Conservation (phyloP, 2,888 invertebrate genomes). For the Coleophora deauratella region DNA sequence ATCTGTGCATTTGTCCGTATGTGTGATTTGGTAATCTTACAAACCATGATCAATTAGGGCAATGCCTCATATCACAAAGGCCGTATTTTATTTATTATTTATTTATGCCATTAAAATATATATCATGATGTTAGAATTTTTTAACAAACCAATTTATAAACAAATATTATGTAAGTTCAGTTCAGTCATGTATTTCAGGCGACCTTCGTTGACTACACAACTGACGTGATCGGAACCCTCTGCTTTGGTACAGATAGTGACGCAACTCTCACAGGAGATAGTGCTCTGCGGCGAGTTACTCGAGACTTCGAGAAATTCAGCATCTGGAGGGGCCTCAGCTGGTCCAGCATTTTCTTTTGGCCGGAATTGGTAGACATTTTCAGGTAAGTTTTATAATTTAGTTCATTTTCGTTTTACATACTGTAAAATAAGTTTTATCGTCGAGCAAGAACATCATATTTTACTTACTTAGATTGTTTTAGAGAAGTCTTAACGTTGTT, state of each 20-base stretch:
- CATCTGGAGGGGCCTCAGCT: conserved; percentile 18
- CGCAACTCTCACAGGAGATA: conserved; percentile 24
- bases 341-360: conserved; percentile 27
- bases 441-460: background rate
- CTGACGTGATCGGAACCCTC: conserved; percentile 27
- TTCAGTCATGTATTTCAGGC: conserved; percentile 15
- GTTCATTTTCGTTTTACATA: too few relatives aligned
- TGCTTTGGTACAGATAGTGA: conserved; percentile 26
- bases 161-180: too few relatives aligned
- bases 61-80: too few relatives aligned
- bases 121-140: too few relatives aligned
- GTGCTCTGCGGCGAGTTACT: conserved; percentile 22
- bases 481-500: background rate
- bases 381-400: conserved; percentile 16
- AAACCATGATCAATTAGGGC: too few relatives aligned
- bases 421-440: background rate
- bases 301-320: conserved; percentile 19
- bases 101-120: too few relatives aligned
- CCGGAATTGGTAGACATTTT: conserved; percentile 25
- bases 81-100: too few relatives aligned
- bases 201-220: conserved; percentile 24
- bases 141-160: too few relatives aligned
- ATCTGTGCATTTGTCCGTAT: too few relatives aligned
- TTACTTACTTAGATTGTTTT: background rate
- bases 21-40: too few relatives aligned